Percentiles rank a stretch among this genome's conserved stretches.
phyloP scores from a whole-genome alignment of 2,113 vertebrate species.

The Smithornis capensis region DNA sequence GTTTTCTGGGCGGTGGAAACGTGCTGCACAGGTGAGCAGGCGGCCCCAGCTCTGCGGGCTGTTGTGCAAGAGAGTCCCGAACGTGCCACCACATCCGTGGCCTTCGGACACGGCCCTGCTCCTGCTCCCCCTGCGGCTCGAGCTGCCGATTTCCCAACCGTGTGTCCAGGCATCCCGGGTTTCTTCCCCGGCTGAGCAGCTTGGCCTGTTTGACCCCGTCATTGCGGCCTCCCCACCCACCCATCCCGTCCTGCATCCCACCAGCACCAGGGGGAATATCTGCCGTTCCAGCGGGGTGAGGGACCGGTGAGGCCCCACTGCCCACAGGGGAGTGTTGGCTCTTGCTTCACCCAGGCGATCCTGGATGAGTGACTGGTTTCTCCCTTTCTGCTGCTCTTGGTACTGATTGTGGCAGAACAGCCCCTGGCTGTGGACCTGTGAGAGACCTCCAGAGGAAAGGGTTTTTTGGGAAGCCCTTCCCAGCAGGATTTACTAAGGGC shows the following conservation, averaged over 20 bases:
- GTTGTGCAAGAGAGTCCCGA: not conserved
- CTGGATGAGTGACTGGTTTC: accelerated
- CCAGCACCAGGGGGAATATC: accelerated
- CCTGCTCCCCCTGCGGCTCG: accelerated
- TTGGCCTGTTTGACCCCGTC: not conserved
- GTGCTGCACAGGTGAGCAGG: accelerated
- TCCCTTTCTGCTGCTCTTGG: not conserved
- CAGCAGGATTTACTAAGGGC: not conserved
- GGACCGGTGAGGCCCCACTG: accelerated
- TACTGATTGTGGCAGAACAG: accelerated
- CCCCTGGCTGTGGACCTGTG: accelerated
- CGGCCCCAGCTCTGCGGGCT: accelerated
- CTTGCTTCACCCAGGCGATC: not conserved
- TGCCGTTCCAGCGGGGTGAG: accelerated
- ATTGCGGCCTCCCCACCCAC: not conserved
- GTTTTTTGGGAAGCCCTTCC: not conserved
- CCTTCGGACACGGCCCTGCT: not conserved
- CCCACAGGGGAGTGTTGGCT: accelerated
- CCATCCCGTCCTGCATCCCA: not conserved
- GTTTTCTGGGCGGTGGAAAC: not conserved
- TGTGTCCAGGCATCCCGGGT: not conserved
- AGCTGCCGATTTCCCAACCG: accelerated
- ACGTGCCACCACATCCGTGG: accelerated
- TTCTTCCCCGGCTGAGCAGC: not conserved
- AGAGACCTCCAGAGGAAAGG: not conserved